Evolutionary conservation across 2,113 vertebrate species (phyloP).

Genomic region (Buteo buteo): DNA sequence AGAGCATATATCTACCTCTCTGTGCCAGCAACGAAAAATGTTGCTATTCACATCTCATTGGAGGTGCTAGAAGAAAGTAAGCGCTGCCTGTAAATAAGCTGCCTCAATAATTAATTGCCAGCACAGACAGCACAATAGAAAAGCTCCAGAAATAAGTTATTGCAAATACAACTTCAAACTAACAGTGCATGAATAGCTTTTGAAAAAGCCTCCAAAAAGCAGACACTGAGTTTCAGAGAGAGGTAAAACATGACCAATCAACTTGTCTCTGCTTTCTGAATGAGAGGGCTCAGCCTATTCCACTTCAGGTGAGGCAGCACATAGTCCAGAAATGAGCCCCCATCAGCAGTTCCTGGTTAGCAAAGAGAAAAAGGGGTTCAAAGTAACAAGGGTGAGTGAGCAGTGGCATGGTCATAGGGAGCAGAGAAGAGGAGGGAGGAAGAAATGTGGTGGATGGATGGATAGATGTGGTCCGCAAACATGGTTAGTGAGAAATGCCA

Average conservation of each 20-base stretch:
- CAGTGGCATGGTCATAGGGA: not conserved
- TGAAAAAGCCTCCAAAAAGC: not conserved
- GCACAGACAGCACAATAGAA: not conserved
- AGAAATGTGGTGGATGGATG: too few relatives aligned
- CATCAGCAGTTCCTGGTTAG: not conserved
- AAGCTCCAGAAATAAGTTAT: not conserved
- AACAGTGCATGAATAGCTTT: not conserved
- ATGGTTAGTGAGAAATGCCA: not conserved
- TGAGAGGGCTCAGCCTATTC: not conserved
- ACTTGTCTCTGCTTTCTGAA: not conserved
- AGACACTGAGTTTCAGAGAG: not conserved
- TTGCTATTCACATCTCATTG: slow-evolving; percentile 21
- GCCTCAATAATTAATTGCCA: slow-evolving; percentile 44
- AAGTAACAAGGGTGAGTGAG: not conserved
- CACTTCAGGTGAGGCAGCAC: not conserved
- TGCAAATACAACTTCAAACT: not conserved
- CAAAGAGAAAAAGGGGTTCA: not conserved
- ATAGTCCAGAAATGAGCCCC: not conserved
- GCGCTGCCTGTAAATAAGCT: slow-evolving; percentile 16
- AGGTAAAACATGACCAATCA: not conserved
- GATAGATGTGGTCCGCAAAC: not conserved
- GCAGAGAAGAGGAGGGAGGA: too few relatives aligned
- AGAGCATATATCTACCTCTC: not conserved
- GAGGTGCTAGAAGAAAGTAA: slow-evolving; percentile 24
- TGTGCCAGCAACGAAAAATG: not conserved